phyloP scores from a whole-genome alignment of 2,888 invertebrate species.

The Phaedon cochleariae region DNA sequence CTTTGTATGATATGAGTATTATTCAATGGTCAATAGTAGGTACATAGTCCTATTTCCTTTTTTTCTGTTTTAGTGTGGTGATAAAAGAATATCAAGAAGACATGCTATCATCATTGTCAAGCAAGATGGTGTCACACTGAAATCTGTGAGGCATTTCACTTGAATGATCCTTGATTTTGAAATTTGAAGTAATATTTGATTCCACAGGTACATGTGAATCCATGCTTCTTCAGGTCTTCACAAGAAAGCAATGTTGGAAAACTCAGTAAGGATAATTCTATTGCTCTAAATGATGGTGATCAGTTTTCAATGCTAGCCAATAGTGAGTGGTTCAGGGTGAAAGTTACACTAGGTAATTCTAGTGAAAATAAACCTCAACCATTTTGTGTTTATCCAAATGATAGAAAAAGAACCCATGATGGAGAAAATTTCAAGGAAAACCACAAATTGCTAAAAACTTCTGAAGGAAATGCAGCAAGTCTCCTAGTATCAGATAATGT shows the following conservation, averaged over 20 bases:
- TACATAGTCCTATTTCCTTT: no score
- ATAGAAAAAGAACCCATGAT: neutral
- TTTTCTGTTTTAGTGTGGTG: constrained; percentile 62
- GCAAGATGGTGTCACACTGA: constrained; percentile 58
- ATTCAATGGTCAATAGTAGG: no score
- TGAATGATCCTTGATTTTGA: no score
- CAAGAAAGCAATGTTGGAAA: constrained; percentile 54
- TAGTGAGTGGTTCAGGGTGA: constrained; percentile 64
- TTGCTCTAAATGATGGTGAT: constrained; percentile 62
- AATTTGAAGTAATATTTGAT: neutral
- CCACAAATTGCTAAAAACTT: neutral
- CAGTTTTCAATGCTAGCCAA: constrained; percentile 66
- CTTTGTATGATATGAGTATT: no score
- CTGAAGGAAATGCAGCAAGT: neutral
- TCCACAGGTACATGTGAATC: constrained; percentile 66
- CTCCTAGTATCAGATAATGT: neutral
- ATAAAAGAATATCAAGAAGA: constrained; percentile 65
- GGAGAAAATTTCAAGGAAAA: neutral
- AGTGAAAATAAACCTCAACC: neutral
- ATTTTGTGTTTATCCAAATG: neutral
- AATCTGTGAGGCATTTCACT: constrained; percentile 55
- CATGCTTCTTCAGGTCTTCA: constrained; percentile 63
- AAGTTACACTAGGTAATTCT: constrained; percentile 46
- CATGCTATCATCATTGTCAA: constrained; percentile 64
- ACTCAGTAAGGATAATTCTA: constrained; percentile 56